Percentiles rank a stretch among this genome's conserved stretches.
Evolutionary conservation across 2,797 vertebrate species (phyloP).

Genomic region (Buceros bicornis): DNA sequence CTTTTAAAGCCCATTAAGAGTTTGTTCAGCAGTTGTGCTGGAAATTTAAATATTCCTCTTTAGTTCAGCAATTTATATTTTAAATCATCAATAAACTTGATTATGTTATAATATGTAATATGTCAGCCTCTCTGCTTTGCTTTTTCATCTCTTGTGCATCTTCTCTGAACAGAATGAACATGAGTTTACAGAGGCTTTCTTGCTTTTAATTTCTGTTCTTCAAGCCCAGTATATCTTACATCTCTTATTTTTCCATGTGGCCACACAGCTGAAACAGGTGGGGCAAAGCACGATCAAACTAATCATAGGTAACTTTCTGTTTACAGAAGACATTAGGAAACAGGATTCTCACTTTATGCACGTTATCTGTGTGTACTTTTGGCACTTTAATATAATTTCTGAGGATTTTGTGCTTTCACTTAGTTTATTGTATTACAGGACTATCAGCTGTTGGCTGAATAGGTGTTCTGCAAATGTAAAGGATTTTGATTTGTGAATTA

Average conservation of each 20-base stretch:
- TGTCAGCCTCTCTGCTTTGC: background rate
- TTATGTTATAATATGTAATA: background rate
- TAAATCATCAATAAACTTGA: background rate
- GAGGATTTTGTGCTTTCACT: background rate
- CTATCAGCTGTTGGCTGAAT: background rate
- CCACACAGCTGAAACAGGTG: background rate
- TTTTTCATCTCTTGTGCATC: background rate
- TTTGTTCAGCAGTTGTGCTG: background rate
- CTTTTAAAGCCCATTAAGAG: background rate
- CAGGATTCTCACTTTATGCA: background rate
- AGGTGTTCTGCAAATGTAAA: background rate
- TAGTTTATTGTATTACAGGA: background rate
- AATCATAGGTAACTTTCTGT: background rate
- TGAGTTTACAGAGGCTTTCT: background rate
- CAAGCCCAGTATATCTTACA: background rate
- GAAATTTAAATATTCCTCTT: background rate
- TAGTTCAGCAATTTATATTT: background rate
- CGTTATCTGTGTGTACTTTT: background rate
- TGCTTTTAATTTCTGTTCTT: background rate
- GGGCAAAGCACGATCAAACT: background rate
- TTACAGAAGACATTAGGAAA: background rate
- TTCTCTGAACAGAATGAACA: background rate
- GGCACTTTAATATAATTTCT: background rate
- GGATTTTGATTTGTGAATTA: background rate
- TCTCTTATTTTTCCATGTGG: background rate